Base-by-base conservation (phyloP, 1,140 invertebrate species). In the Calephelis nemesis region DNA sequence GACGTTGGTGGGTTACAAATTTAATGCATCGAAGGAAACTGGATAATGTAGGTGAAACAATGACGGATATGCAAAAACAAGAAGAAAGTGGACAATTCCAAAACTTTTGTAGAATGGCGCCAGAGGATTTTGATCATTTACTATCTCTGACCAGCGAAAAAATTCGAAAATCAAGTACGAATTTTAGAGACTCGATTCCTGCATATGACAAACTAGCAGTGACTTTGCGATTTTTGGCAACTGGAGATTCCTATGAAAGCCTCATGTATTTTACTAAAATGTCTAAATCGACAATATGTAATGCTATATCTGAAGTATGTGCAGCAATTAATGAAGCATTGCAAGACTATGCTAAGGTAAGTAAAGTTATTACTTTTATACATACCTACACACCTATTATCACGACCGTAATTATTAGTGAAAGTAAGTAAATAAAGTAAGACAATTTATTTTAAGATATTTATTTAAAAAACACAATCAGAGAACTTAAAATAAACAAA, bases 61-160 rank as follows among this genome's bases (percentile, higher is more conserved):
- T 67, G 54, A 67, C 66, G 52, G 54, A 62, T 47, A 67, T 67
- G 66, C 66, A 62, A 62, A 42, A 67, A 67, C 66, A 45, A 67
- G 66, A 67, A 67, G 66, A 67, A 62, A 60, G 54, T 67, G 66
- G 66, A 7, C 66, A 67, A 60, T 60, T 60, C 52, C 58, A 48
- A 48, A 60, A 48, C 47, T 48, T 48, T 62, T 63, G 58, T 68
- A 68, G 67, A 63, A 68, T 68, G 58, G 47, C 47, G 69, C 69
- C 71, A 71, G 68, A 73, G 68, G 68, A 67, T 73, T 73, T 73
- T 73, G 68, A 70, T 69, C 68, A 73, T 73, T 73, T 73, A 73
- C 69, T 73, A 73, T 70, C 71, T 73, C 68, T 70, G 71, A 68
- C 47, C 67, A 68, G 52, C 67, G 54, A 68, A 30, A 68, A 68